A percentile compares a stretch with the other conserved stretches of the same genome.
phyloP scores from a whole-genome alignment of 2,797 vertebrate genomes.

The Schizopygopsis pylzovi region DNA sequence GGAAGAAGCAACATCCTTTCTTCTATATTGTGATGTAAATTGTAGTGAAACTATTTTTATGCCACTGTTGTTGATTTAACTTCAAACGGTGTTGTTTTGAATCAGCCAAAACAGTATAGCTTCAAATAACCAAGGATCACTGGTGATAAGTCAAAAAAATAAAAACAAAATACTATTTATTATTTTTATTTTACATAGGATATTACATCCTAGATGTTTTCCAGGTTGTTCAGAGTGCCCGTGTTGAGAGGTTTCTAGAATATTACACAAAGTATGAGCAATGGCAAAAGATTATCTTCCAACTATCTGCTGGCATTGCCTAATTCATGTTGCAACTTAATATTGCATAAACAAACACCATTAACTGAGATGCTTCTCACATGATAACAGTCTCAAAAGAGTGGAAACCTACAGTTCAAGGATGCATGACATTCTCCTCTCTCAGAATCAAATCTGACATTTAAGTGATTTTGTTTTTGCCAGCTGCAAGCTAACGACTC shows the following conservation, averaged over 20 bases:
- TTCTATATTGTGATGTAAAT: too few species aligned
- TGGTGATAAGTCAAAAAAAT: neutral
- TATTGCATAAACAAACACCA: neutral
- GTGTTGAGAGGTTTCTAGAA: neutral
- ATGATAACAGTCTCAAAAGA: conserved; percentile 10
- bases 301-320: neutral
- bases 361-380: neutral
- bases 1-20: too few species aligned
- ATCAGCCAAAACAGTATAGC: neutral
- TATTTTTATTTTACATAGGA: neutral
- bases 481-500: conserved; percentile 8
- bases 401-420: neutral
- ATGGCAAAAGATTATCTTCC: neutral
- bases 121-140: neutral
- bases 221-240: neutral
- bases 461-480: conserved; percentile 7
- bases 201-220: neutral
- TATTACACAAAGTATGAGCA: neutral
- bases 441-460: conserved; percentile 13
- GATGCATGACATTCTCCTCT: neutral
- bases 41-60: too few species aligned
- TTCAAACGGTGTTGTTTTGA: neutral
- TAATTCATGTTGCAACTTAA: neutral
- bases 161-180: too few species aligned
- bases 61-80: neutral